Evolutionary conservation across 2,797 vertebrate genomes (phyloP).

Genomic region (Lateolabrax maculatus): DNA sequence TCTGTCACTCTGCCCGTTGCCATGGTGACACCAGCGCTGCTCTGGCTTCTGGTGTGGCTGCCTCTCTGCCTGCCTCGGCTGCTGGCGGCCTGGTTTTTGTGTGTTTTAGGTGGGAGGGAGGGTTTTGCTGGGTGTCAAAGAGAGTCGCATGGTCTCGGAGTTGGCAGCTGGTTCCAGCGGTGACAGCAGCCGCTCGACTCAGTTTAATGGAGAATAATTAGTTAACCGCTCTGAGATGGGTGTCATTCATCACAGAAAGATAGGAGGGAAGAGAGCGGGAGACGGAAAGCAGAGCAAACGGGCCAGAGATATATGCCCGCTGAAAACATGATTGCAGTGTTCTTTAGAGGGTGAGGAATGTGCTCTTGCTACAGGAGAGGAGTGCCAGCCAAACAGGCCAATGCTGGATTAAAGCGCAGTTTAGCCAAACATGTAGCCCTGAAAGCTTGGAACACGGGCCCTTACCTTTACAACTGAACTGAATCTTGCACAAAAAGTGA

Average conservation of each 20-base stretch:
- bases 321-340: constrained; percentile 64
- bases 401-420: constrained; percentile 67
- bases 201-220: constrained; percentile 85
- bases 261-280: constrained; percentile 22
- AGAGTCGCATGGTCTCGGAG: constrained; percentile 1
- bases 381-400: constrained; percentile 70
- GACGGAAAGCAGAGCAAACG: constrained; percentile 32
- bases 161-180: constrained; percentile 21
- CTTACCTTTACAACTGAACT: constrained; percentile 25
- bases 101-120: constrained; percentile 30
- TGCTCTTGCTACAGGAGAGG: constrained; percentile 47
- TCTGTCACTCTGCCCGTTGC: constrained; percentile 71
- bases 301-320: constrained; percentile 46
- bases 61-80: constrained; percentile 15
- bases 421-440: constrained; percentile 34
- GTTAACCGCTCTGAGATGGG: constrained; percentile 66
- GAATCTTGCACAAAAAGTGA: neutral
- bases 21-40: constrained; percentile 67
- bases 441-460: constrained; percentile 7
- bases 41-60: constrained; percentile 34
- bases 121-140: constrained; percentile 50
- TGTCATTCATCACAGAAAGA: constrained; percentile 78
- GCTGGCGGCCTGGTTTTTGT: constrained; percentile 32
- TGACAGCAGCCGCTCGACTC: constrained; percentile 65
- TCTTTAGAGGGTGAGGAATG: constrained; percentile 44